These are phyloP conservation scores for Thereva unica DNA, from an alignment of 2,888 invertebrate genomes.

Conservation along the genomic window DNA sequence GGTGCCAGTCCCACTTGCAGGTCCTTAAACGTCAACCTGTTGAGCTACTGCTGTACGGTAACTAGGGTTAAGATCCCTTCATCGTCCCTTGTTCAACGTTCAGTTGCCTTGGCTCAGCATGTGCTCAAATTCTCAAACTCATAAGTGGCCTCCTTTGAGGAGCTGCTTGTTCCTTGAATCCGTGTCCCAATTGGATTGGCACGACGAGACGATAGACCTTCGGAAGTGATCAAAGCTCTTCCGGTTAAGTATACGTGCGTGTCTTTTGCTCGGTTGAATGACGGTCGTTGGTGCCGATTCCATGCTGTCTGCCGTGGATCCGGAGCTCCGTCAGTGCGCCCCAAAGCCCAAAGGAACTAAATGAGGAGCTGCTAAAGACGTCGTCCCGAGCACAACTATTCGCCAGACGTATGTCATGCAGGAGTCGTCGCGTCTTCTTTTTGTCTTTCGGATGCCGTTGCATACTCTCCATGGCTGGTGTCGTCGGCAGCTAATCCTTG, in stretches of 20 bases:
- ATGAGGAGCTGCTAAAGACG: slow-evolving; percentile 13
- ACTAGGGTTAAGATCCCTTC: slow-evolving; percentile 32
- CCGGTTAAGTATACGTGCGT: slow-evolving; percentile 27
- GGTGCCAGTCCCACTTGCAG: slow-evolving; percentile 26
- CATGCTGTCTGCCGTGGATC: slow-evolving; percentile 13
- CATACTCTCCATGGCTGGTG: slow-evolving; percentile 3
- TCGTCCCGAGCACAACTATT: slow-evolving; percentile 13
- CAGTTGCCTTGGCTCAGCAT: slow-evolving; percentile 8
- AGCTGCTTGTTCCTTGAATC: background rate
- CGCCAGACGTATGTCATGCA: slow-evolving; percentile 26
- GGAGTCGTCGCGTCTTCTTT: slow-evolving; percentile 14
- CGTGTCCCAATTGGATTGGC: slow-evolving; percentile 20
- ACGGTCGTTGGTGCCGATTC: slow-evolving; percentile 6
- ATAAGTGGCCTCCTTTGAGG: slow-evolving; percentile 15
- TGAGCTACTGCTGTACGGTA: slow-evolving; percentile 30
- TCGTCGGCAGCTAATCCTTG: slow-evolving; percentile 23
- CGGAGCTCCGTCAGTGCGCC: background rate
- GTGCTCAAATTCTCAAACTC: slow-evolving; percentile 14
- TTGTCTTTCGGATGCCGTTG: slow-evolving; percentile 6
- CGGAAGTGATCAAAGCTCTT: slow-evolving; percentile 31
- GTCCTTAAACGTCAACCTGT: slow-evolving; percentile 34
- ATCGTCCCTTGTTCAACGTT: background rate
- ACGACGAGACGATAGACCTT: slow-evolving; percentile 31
- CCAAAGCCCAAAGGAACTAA: slow-evolving; percentile 14
- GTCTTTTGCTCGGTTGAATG: slow-evolving; percentile 6